phyloP scores from a whole-genome alignment of 2,113 vertebrate genomes.

The Bubo blakistoni region DNA sequence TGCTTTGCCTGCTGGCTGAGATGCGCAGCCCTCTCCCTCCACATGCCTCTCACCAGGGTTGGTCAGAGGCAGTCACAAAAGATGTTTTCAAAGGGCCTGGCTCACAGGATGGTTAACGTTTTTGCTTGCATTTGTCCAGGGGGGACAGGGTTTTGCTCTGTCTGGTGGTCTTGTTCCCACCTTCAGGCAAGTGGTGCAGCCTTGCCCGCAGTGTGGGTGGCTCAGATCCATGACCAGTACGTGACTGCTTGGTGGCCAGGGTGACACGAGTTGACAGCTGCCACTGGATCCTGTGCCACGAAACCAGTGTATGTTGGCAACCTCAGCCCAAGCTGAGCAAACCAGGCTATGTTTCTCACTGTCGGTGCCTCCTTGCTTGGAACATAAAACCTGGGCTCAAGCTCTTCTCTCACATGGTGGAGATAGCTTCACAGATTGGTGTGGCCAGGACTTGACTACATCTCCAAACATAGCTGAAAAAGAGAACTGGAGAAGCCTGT shows the following conservation, averaged over 20 bases:
- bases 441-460: background rate
- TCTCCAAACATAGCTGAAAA: constrained; percentile 19
- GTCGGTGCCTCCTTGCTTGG: background rate
- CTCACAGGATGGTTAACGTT: background rate
- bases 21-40: background rate
- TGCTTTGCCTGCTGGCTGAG: background rate
- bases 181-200: background rate
- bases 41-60: background rate
- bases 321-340: background rate
- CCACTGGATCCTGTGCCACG: background rate
- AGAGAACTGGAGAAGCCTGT: background rate
- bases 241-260: background rate
- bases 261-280: background rate
- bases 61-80: background rate
- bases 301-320: background rate
- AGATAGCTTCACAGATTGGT: background rate
- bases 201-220: background rate
- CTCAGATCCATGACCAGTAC: background rate
- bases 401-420: background rate
- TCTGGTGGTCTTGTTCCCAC: background rate
- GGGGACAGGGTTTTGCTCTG: background rate
- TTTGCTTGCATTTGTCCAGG: background rate
- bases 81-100: background rate
- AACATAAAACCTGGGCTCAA: background rate
- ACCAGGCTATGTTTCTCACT: background rate